Percentiles rank a stretch among this genome's conserved stretches.
Conservation (phyloP, 2,113 vertebrate species). For the Periophthalmodon schlosseri region DNA sequence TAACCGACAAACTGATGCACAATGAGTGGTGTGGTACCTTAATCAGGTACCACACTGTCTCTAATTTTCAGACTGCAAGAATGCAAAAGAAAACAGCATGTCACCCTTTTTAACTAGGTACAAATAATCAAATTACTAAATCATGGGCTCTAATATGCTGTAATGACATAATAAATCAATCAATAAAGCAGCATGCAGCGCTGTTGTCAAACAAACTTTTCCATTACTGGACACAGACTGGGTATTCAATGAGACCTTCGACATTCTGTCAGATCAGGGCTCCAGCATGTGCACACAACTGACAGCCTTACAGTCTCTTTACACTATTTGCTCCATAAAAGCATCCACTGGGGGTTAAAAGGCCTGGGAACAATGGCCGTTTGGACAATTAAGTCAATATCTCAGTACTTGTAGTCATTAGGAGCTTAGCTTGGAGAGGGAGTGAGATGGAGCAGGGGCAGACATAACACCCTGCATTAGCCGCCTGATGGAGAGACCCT, state of each 20-base stretch:
- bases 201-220: constrained; percentile 21
- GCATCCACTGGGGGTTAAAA: constrained; percentile 47
- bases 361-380: constrained; percentile 51
- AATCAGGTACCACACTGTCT: too few relatives aligned
- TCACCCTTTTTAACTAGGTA: not conserved
- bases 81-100: not conserved
- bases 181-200: constrained; percentile 32
- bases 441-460: constrained; percentile 37
- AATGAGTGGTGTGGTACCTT: too few relatives aligned
- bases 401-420: constrained; percentile 63
- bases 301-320: constrained; percentile 51
- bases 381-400: constrained; percentile 70
- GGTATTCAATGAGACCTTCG: constrained; percentile 34
- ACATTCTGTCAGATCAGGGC: constrained; percentile 50
- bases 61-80: not conserved
- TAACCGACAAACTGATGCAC: too few relatives aligned
- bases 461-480: constrained; percentile 40
- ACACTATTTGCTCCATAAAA: constrained; percentile 48
- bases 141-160: not conserved
- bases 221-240: constrained; percentile 38
- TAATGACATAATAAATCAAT: constrained; percentile 14
- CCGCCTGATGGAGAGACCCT: constrained; percentile 54
- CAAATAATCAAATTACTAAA: constrained; percentile 4
- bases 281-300: constrained; percentile 33
- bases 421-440: constrained; percentile 55